Evolutionary conservation across 2,888 invertebrate species (phyloP).

Genomic region (Creontiades dilutus): DNA sequence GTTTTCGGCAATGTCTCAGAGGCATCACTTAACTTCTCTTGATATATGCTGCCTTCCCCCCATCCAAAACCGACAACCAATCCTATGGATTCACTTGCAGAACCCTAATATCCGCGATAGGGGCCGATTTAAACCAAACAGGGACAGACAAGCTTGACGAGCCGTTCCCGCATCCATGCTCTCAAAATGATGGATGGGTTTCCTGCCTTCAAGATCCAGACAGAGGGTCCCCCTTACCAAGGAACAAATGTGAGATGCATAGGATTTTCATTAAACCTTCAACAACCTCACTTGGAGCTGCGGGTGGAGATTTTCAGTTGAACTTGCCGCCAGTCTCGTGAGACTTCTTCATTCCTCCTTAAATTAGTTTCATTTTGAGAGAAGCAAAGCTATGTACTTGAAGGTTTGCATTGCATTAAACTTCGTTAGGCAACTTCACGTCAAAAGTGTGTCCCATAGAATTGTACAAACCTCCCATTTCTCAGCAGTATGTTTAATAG

Average conservation of each 20-base stretch:
- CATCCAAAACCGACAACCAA: background rate
- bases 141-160: conserved; percentile 24
- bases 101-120: background rate
- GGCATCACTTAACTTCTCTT: background rate
- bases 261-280: conserved; percentile 65
- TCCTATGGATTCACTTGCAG: background rate
- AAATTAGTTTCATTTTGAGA: conserved; percentile 60
- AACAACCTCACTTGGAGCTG: conserved; percentile 27
- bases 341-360: conserved; percentile 54
- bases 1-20: background rate
- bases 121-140: conserved; percentile 10
- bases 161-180: conserved; percentile 35
- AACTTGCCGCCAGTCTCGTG: conserved; percentile 18
- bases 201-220: conserved; percentile 47
- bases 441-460: background rate
- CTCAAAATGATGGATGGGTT: conserved; percentile 60
- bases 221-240: background rate
- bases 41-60: background rate
- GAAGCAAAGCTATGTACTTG: conserved; percentile 26
- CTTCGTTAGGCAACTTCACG: conserved; percentile 47
- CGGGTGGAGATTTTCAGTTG: conserved; percentile 25
- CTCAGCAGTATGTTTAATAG: no score
- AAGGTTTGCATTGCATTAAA: conserved; percentile 51
- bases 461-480: no score
- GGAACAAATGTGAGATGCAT: conserved; percentile 62